Evolutionary conservation across 1,140 invertebrate species (phyloP).

Genomic region (Bicyclus anynana): DNA sequence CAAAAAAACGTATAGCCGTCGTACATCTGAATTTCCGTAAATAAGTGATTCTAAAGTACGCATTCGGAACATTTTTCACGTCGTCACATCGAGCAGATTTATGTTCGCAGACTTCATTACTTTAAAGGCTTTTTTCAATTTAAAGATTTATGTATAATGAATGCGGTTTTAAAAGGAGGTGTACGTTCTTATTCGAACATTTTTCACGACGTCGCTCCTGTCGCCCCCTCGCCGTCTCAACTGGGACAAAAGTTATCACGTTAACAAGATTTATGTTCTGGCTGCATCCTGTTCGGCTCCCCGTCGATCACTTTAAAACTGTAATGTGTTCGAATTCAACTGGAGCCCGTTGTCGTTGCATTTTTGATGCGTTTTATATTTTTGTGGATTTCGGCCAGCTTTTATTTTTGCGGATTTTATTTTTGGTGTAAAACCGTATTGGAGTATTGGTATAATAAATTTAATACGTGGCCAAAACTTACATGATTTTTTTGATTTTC

Average conservation of each 20-base stretch:
- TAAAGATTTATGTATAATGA: constrained; percentile 27
- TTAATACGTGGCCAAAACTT: too few relatives aligned
- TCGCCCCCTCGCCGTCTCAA: constrained; percentile 29
- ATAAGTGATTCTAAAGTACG: constrained; percentile 42
- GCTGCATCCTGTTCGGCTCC: constrained; percentile 34
- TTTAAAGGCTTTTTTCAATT: constrained; percentile 42
- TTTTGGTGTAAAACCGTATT: not conserved
- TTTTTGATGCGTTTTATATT: not conserved
- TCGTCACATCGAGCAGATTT: constrained; percentile 43
- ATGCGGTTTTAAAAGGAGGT: constrained; percentile 29
- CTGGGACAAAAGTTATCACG: constrained; percentile 43
- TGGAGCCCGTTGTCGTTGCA: constrained; percentile 1
- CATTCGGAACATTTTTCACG: constrained; percentile 56
- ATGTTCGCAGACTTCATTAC: constrained; percentile 35
- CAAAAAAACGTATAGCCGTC: constrained; percentile 1
- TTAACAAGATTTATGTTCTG: constrained; percentile 42
- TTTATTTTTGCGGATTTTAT: not conserved
- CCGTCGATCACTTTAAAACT: constrained; percentile 32
- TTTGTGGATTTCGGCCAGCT: not conserved
- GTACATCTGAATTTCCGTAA: constrained; percentile 31
- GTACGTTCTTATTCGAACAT: constrained; percentile 26
- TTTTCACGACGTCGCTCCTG: constrained; percentile 34
- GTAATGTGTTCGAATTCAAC: constrained; percentile 24
- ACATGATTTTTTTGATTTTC: too few relatives aligned
- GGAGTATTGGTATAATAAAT: too few relatives aligned